These are phyloP conservation scores for Eonycteris spelaea DNA, from an alignment of 2,113 vertebrate genomes.

Conservation along the genomic window DNA sequence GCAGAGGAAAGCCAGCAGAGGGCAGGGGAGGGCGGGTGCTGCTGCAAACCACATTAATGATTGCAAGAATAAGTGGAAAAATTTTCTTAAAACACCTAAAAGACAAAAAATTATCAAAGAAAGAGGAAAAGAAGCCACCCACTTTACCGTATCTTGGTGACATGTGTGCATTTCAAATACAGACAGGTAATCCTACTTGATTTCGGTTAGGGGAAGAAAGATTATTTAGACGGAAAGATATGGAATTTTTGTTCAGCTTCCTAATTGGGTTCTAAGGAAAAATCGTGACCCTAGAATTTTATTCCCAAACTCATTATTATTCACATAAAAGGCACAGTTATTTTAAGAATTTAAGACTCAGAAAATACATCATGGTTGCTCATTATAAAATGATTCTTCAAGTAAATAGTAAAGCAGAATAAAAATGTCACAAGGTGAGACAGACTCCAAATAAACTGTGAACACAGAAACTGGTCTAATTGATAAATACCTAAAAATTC, in stretches of 20 bases:
- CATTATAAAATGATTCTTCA: not conserved
- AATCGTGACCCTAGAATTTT: not conserved
- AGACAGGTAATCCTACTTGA: too few relatives aligned
- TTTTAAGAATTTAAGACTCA: not conserved
- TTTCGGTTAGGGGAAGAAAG: not conserved
- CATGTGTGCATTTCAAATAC: not conserved
- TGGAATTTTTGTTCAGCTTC: not conserved
- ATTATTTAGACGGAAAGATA: not conserved
- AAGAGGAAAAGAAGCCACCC: not conserved
- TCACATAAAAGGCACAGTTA: not conserved
- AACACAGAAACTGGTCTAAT: not conserved
- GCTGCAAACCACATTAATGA: not conserved
- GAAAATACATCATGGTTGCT: not conserved
- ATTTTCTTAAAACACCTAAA: not conserved
- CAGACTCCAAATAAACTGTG: not conserved
- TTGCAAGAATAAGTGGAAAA: not conserved
- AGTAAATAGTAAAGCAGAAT: not conserved
- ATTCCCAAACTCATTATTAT: not conserved
- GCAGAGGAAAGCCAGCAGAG: rapidly evolving
- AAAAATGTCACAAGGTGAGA: not conserved
- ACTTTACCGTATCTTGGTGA: not conserved
- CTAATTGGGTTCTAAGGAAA: not conserved
- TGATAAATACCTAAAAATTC: not conserved
- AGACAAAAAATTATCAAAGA: not conserved
- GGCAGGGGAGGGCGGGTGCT: rapidly evolving